These are phyloP conservation scores for Ctenosaura bakeri DNA, from an alignment of 2,797 vertebrate species.

Conservation along the genomic window DNA sequence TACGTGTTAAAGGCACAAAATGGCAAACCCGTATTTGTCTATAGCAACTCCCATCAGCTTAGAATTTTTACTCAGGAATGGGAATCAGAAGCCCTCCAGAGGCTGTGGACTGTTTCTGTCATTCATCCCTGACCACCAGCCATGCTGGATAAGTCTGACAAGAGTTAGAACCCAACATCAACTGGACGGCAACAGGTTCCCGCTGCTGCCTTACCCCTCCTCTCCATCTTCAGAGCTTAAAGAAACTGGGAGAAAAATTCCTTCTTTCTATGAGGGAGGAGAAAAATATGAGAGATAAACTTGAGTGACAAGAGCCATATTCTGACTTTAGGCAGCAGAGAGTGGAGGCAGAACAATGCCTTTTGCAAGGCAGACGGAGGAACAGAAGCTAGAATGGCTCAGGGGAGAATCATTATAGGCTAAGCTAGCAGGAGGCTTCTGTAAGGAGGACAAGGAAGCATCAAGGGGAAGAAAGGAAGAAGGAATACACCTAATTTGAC, in stretches of 20 bases:
- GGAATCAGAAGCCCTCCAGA: too few relatives aligned
- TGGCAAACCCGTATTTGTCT: background rate
- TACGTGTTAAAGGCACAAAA: background rate
- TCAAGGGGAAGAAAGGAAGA: too few relatives aligned
- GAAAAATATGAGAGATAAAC: background rate
- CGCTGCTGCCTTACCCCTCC: background rate
- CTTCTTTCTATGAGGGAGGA: too few relatives aligned
- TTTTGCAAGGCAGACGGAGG: too few relatives aligned
- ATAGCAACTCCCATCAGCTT: background rate
- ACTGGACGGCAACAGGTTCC: background rate
- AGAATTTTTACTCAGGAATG: background rate
- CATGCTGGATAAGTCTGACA: background rate
- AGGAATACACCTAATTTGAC: too few relatives aligned
- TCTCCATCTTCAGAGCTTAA: background rate
- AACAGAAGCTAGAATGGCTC: too few relatives aligned
- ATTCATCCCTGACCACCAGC: background rate
- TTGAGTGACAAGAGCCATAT: background rate
- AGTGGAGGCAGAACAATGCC: background rate
- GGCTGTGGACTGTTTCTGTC: background rate
- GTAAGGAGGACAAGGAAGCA: too few relatives aligned
- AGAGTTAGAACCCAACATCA: background rate
- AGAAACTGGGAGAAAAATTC: too few relatives aligned
- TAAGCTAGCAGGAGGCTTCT: too few relatives aligned
- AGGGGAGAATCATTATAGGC: too few relatives aligned
- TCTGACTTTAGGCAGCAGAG: background rate